Conservation (phyloP, 2,113 vertebrate genomes). For the Psammodynastes pulverulentus region DNA sequence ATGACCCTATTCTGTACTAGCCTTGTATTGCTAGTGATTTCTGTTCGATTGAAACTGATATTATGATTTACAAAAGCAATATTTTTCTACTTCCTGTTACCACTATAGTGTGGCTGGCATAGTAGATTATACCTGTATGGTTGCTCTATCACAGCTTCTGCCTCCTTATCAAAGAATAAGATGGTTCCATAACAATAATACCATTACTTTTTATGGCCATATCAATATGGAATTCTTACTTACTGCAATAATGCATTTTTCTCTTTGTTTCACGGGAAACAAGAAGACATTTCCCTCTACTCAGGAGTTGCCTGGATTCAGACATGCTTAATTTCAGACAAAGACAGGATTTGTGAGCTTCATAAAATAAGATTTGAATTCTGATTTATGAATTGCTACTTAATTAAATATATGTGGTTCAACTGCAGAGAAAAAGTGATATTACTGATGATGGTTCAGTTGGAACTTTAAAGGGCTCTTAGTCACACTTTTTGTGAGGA, state of each 20-base stretch:
- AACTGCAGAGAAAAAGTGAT: not conserved
- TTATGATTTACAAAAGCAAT: not conserved
- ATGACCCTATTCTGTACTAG: not conserved
- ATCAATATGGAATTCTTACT: not conserved
- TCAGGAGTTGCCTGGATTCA: not conserved
- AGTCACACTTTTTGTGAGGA: not conserved
- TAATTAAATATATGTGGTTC: not conserved
- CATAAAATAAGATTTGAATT: not conserved
- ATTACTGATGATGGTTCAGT: not conserved
- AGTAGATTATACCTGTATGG: not conserved
- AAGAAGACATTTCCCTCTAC: not conserved
- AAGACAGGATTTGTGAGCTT: not conserved
- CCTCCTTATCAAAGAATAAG: not conserved
- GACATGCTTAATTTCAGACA: not conserved
- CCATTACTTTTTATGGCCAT: not conserved
- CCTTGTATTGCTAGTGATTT: not conserved
- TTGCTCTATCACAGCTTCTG: not conserved
- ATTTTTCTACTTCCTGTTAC: not conserved
- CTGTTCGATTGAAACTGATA: not conserved
- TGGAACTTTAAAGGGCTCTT: not conserved
- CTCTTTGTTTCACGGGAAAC: not conserved
- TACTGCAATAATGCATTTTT: not conserved
- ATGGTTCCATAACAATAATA: not conserved
- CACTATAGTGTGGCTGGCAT: not conserved
- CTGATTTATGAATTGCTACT: not conserved